A percentile compares a stretch with the other conserved stretches of the same genome.
Evolutionary conservation across 2,888 invertebrate genomes (phyloP).

Genomic region (Lysandra bellargus): DNA sequence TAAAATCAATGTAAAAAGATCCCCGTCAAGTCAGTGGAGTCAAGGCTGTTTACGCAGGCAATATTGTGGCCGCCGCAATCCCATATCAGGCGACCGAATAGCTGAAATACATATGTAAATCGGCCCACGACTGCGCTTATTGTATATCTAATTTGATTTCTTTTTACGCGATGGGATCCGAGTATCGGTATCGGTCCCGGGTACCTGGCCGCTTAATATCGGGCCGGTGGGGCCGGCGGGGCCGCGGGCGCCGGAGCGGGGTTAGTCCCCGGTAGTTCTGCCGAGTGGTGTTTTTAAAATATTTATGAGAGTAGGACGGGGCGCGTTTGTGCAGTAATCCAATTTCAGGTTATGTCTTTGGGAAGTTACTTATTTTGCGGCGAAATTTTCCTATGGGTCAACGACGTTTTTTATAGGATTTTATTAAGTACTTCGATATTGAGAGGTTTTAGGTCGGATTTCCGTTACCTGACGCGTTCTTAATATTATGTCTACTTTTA

Average conservation of each 20-base stretch:
- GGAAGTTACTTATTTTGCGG: conserved; percentile 72
- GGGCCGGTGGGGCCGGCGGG: conserved; percentile 54
- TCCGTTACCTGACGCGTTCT: background rate
- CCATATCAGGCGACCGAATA: conserved; percentile 75
- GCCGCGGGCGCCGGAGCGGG: conserved; percentile 58
- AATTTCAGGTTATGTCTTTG: conserved; percentile 79
- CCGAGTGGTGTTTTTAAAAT: conserved; percentile 72
- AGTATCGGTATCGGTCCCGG: conserved; percentile 53
- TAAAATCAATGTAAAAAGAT: conserved; percentile 37
- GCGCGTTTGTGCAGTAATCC: conserved; percentile 70
- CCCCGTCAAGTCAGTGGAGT: conserved; percentile 50
- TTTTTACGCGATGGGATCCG: conserved; percentile 74
- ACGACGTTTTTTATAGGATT: conserved; percentile 67
- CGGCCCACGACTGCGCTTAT: conserved; percentile 73
- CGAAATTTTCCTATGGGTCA: conserved; percentile 61
- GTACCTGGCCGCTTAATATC: conserved; percentile 72
- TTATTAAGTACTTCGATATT: conserved; percentile 58
- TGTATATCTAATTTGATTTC: conserved; percentile 80
- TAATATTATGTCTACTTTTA: conserved; percentile 11
- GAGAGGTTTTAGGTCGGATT: conserved; percentile 12
- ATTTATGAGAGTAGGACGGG: conserved; percentile 72
- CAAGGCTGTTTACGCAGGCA: conserved; percentile 60
- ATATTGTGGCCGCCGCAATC: conserved; percentile 76
- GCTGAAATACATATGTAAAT: conserved; percentile 79
- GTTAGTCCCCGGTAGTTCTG: conserved; percentile 70